Base-by-base conservation (phyloP, 2,797 vertebrate genomes). In the Cynodonichthys magdalenae region DNA sequence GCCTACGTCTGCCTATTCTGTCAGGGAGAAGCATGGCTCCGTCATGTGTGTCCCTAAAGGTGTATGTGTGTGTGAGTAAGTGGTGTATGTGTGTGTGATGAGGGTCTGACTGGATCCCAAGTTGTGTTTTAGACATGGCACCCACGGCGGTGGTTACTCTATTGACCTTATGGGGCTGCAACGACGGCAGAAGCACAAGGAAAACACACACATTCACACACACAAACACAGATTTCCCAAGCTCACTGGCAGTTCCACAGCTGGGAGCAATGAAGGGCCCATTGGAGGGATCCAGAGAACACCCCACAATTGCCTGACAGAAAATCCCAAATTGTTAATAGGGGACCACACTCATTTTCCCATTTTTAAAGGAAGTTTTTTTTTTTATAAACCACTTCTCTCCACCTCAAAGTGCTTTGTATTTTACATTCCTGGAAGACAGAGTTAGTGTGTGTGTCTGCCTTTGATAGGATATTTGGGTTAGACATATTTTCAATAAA, bases 181-280 rank as follows among this genome's bases (percentile, higher is more conserved):
- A 70, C 45, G 17, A 63, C 83, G 75, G 71, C 50, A 60, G 31
- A 77, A 69, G 80, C 74, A 78, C 75, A 75, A 66, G 59, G 39
- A 75, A 78, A 65, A 64, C 55, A 81, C 70, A 73, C 62, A 69
- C 3, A 34, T 36, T 75, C 53, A 71, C 65, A 79, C 68, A 76
- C 47, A 60, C 58, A 77, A 48, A 57, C 59, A 79, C 70, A 24
- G 24, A 24, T 24, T 12, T 50, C 71, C 66, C 72, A 68, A 83
- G 82, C 69, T 88, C 84, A 66, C 71, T 86, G 84, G 85, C 84
- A 90, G 82, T 72, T 88, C 89, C 88, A 92, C 92, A 93, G 92
- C 91, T 93, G 91, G 91, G 90, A 93, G 89, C 87, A 92, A 93
- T 92, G 91, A 92, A 91, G 79, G 73, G 79, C 80, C 88, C 86